phyloP scores from a whole-genome alignment of 2,113 vertebrate species.

The Entelurus aequoreus region DNA sequence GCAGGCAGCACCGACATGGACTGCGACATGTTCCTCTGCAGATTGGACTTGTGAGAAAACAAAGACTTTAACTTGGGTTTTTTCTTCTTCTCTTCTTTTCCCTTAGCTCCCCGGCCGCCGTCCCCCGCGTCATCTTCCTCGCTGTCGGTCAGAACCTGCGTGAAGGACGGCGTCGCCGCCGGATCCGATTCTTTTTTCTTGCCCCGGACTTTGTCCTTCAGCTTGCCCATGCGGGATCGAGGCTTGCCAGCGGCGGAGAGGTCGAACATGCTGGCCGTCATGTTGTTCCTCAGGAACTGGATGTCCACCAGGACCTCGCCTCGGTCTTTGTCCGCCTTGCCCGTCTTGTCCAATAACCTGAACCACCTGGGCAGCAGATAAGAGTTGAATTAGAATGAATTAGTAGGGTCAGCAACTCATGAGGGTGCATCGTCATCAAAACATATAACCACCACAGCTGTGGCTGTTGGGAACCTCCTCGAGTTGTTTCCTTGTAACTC shows the following conservation, averaged over 20 bases:
- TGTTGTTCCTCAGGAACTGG: constrained; percentile 90
- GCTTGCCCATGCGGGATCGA: constrained; percentile 83
- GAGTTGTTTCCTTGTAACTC: no score
- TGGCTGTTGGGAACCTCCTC: no score
- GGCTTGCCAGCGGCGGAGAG: constrained; percentile 85
- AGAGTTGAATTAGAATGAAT: neutral
- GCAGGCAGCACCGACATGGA: constrained; percentile 81
- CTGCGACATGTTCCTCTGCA: constrained; percentile 83
- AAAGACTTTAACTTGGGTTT: constrained; percentile 80
- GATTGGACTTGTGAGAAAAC: constrained; percentile 84
- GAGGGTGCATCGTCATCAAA: no score
- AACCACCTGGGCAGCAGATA: constrained; percentile 79
- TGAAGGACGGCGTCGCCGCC: constrained; percentile 65
- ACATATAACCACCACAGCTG: no score
- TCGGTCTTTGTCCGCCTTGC: constrained; percentile 88
- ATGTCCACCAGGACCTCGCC: constrained; percentile 91
- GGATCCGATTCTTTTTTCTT: constrained; percentile 79
- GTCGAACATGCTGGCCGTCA: constrained; percentile 97
- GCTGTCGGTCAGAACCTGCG: constrained; percentile 78
- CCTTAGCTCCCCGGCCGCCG: neutral
- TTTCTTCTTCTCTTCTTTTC: constrained; percentile 75
- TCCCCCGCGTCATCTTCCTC: constrained; percentile 73
- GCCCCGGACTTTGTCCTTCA: constrained; percentile 89
- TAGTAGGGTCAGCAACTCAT: no score
- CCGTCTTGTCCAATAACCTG: constrained; percentile 81